These are phyloP conservation scores for Condylura cristata DNA, from an alignment of 2,113 vertebrate genomes.

Conservation along the genomic window DNA sequence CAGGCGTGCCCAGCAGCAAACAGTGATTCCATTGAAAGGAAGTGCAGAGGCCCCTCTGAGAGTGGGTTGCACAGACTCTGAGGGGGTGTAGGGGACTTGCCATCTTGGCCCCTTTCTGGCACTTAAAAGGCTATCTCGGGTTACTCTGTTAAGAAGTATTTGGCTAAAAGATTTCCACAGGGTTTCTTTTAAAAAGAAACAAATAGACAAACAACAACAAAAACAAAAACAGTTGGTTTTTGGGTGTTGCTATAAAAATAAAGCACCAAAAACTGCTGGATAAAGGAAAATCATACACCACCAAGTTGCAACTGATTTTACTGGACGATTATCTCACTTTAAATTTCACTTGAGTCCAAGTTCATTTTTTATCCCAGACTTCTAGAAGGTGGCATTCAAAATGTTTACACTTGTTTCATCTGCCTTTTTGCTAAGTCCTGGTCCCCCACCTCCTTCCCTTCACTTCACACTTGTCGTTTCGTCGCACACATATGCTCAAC, in stretches of 20 bases:
- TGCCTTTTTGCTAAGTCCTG: constrained; percentile 58
- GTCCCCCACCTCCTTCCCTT: constrained; percentile 38
- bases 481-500: constrained; percentile 67
- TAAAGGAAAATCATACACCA: not conserved
- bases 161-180: not conserved
- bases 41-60: not conserved
- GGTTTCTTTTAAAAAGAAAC: not conserved
- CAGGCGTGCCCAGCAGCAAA: too few relatives aligned
- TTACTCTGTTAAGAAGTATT: not conserved
- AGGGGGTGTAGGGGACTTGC: accelerated
- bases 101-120: not conserved
- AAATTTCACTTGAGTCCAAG: not conserved
- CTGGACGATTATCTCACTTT: not conserved
- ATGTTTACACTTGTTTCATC: constrained; percentile 75
- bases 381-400: constrained; percentile 67
- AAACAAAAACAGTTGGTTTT: not conserved
- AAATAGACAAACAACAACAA: too few relatives aligned
- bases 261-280: not conserved
- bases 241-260: not conserved
- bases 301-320: not conserved
- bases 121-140: not conserved
- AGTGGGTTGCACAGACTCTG: accelerated
- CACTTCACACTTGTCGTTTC: constrained; percentile 18
- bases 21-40: accelerated
- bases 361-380: constrained; percentile 53